Percentiles rank a stretch among this genome's conserved stretches.
phyloP scores from a whole-genome alignment of 2,797 vertebrate genomes.

The Pristis pectinata region DNA sequence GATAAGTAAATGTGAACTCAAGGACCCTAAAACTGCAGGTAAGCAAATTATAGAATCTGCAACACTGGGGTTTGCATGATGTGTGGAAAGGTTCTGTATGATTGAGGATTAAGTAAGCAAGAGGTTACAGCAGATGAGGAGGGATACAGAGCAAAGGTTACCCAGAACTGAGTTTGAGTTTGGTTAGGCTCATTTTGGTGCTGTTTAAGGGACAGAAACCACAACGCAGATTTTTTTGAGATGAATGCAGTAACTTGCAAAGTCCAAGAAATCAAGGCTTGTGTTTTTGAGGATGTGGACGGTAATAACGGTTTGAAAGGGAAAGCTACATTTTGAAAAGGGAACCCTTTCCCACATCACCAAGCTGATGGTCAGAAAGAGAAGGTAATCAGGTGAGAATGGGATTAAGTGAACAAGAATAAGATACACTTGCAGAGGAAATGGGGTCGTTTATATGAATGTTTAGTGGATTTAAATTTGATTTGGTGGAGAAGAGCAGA shows the following conservation, averaged over 20 bases:
- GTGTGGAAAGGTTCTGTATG: background rate
- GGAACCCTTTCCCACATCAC: background rate
- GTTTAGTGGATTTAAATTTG: background rate
- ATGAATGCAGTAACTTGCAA: background rate
- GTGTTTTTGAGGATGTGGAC: background rate
- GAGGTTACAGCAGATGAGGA: background rate
- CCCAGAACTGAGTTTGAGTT: background rate
- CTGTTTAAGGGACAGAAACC: background rate
- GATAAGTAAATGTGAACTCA: conserved; percentile 57
- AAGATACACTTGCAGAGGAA: background rate
- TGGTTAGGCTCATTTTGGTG: background rate
- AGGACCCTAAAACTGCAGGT: conserved; percentile 60
- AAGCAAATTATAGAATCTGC: conserved; percentile 36
- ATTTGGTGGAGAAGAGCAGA: background rate
- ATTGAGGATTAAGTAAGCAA: background rate
- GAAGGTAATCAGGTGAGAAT: background rate
- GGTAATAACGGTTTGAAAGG: background rate
- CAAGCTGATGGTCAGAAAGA: background rate
- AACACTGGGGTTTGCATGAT: background rate
- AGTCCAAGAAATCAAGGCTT: background rate
- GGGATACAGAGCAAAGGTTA: background rate
- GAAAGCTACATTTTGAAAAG: background rate
- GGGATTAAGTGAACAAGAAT: background rate
- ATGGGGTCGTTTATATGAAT: background rate
- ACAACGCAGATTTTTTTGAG: background rate